These are phyloP conservation scores for Diarsia dahlii DNA, from an alignment of 2,888 invertebrate genomes.

Conservation along the genomic window DNA sequence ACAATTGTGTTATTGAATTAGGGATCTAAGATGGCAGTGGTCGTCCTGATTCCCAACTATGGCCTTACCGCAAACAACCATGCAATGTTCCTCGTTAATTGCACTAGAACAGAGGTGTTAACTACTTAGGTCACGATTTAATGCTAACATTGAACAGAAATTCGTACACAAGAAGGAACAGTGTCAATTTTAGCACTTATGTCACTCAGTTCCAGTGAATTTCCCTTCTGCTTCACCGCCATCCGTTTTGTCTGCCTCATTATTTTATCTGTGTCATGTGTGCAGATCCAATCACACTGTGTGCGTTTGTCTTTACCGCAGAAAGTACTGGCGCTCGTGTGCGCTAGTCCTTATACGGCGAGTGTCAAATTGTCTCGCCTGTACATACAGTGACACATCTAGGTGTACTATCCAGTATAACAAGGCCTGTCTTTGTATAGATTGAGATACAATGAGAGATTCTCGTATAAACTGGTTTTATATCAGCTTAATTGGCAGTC, in stretches of 20 bases:
- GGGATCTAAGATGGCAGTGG: too few relatives aligned
- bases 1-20: too few relatives aligned
- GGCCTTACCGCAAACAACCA: too few relatives aligned
- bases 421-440: too few relatives aligned
- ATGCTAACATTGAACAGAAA: slow-evolving; percentile 2
- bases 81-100: too few relatives aligned
- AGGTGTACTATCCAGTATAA: too few relatives aligned
- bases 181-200: slow-evolving; percentile 22
- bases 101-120: too few relatives aligned
- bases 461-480: too few relatives aligned
- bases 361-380: slow-evolving; percentile 75
- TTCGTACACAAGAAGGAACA: slow-evolving; percentile 6
- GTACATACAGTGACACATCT: slow-evolving; percentile 8
- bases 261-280: slow-evolving; percentile 67
- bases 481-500: too few relatives aligned
- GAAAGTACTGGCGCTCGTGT: slow-evolving; percentile 71
- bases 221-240: slow-evolving; percentile 22
- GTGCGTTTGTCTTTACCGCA: slow-evolving; percentile 67
- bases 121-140: neutral
- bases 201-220: slow-evolving; percentile 28
- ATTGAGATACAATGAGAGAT: too few relatives aligned
- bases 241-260: slow-evolving; percentile 34
- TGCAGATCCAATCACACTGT: slow-evolving; percentile 62
- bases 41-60: too few relatives aligned
- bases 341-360: slow-evolving; percentile 72